These are phyloP conservation scores for Rhynchomys soricoides DNA, from an alignment of 2,113 vertebrate genomes.

Conservation along the genomic window DNA sequence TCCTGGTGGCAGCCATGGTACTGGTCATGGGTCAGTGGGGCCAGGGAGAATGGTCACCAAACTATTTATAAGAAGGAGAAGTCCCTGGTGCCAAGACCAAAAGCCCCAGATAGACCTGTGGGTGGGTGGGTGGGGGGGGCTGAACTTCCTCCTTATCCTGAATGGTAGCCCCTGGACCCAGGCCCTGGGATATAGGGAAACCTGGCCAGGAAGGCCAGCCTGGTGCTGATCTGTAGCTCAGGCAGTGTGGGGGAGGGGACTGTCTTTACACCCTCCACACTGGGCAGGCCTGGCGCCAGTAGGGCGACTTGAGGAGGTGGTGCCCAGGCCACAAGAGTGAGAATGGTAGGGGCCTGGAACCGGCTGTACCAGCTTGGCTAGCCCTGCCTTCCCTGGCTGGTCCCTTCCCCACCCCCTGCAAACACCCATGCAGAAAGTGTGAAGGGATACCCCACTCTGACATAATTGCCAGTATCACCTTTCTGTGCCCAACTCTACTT, in stretches of 20 bases:
- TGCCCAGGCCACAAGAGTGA: constrained; percentile 80
- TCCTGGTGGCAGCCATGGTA: constrained; percentile 51
- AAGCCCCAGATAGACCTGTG: constrained; percentile 73
- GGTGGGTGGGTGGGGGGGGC: constrained; percentile 70
- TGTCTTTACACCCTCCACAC: constrained; percentile 46
- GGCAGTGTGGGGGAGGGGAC: constrained; percentile 40
- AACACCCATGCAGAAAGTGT: neutral
- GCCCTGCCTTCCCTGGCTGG: constrained; percentile 64
- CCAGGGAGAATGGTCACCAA: constrained; percentile 54
- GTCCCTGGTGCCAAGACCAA: constrained; percentile 71
- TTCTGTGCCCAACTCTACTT: neutral
- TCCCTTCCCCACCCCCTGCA: constrained; percentile 56
- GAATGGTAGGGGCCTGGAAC: constrained; percentile 79
- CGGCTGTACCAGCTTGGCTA: constrained; percentile 76
- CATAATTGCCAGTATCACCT: neutral
- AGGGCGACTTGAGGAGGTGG: constrained; percentile 78
- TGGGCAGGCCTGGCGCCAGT: constrained; percentile 75
- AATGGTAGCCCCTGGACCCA: neutral
- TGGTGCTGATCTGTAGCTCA: constrained; percentile 35
- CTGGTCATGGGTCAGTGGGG: constrained; percentile 47
- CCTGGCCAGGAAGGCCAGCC: neutral
- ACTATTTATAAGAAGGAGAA: constrained; percentile 83
- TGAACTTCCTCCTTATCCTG: constrained; percentile 75
- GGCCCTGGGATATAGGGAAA: neutral
- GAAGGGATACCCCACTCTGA: neutral